Percentiles rank a stretch among this genome's conserved stretches.
phyloP scores from a whole-genome alignment of 2,888 invertebrate genomes.

The Dryococelus australis region DNA sequence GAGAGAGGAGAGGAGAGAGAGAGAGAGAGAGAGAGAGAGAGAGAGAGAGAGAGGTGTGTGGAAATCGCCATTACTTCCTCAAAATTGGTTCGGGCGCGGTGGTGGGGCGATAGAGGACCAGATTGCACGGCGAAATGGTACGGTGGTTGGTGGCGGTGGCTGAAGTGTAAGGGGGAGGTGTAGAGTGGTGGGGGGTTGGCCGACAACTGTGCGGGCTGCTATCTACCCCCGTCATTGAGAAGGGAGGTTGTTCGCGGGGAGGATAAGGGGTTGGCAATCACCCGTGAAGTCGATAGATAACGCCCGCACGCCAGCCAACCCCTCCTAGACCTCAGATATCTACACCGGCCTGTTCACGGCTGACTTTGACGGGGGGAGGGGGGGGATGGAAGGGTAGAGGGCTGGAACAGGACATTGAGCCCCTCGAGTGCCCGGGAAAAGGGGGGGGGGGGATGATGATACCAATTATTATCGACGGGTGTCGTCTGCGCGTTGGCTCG shows the following conservation, averaged over 20 bases:
- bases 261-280: background rate
- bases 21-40: no score
- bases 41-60: no score
- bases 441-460: background rate
- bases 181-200: background rate
- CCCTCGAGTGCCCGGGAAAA: no score
- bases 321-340: background rate
- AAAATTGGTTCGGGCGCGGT: background rate
- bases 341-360: background rate
- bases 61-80: background rate
- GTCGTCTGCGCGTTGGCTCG: background rate
- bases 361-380: background rate
- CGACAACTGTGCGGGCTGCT: background rate
- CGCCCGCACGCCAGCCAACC: background rate
- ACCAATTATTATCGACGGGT: background rate
- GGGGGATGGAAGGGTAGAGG: background rate
- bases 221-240: background rate
- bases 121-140: background rate
- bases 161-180: background rate
- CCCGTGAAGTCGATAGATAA: conserved; percentile 7
- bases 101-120: background rate
- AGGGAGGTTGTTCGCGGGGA: background rate
- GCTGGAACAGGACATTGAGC: no score
- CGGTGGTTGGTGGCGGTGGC: background rate
- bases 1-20: background rate